These are phyloP conservation scores for Syngnathus acus DNA, from an alignment of 2,797 vertebrate genomes.

Conservation along the genomic window DNA sequence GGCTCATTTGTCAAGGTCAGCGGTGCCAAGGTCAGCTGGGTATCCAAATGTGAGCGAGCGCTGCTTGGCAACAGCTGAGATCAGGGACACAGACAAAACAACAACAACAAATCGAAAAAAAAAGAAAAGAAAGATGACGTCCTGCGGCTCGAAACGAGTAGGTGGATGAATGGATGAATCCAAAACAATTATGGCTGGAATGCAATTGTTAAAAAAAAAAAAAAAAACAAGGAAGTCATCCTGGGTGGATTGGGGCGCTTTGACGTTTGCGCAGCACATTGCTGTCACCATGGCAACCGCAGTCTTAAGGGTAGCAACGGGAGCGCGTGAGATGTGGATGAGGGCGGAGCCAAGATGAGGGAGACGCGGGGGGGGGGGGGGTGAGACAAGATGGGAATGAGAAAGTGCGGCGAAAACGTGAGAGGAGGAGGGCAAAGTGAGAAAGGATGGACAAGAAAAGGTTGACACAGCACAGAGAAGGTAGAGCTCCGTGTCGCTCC, in stretches of 20 bases:
- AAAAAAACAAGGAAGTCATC: conserved; percentile 49
- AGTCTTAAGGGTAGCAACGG: conserved; percentile 67
- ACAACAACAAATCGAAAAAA: conserved; percentile 4
- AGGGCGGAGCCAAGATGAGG: conserved; percentile 46
- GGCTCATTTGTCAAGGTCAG: conserved; percentile 63
- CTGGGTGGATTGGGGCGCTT: conserved; percentile 58
- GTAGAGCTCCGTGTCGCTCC: conserved; percentile 46
- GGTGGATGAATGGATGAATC: conserved; percentile 13
- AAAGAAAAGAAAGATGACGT: conserved; percentile 17
- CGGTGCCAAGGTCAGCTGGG: conserved; percentile 50
- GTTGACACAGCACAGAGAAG: conserved; percentile 28
- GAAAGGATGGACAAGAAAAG: conserved; percentile 21
- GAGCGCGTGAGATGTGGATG: conserved; percentile 42
- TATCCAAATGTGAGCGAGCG: conserved; percentile 41
- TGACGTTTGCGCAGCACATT: conserved; percentile 69
- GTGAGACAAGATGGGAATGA: conserved; percentile 19
- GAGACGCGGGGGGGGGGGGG: conserved; percentile 20
- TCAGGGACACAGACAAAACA: conserved; percentile 9
- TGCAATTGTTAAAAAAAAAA: conserved; percentile 46
- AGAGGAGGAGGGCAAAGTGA: conserved; percentile 12
- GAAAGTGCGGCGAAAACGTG: conserved; percentile 27
- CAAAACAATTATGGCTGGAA: conserved; percentile 13
- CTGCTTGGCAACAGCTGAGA: conserved; percentile 48
- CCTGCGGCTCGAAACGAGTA: conserved; percentile 6
- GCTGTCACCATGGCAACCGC: conserved; percentile 75